Conservation (phyloP, 1,140 invertebrate genomes). For the Nasonia giraulti region DNA sequence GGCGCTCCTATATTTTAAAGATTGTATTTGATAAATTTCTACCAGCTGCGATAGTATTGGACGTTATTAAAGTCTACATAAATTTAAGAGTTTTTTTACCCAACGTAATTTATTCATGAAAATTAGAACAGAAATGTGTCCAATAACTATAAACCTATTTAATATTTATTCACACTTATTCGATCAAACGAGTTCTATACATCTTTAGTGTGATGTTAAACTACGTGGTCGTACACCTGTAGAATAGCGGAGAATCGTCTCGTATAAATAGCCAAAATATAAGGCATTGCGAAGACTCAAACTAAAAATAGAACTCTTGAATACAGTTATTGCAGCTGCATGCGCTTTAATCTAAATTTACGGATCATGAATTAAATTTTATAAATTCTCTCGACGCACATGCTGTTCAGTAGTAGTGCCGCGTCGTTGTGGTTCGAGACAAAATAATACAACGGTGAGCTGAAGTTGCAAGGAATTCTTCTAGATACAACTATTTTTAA, state of each 20-base stretch:
- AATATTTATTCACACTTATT: too few relatives aligned
- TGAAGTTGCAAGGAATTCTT: background rate
- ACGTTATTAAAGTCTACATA: too few relatives aligned
- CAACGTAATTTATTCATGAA: too few relatives aligned
- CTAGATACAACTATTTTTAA: background rate
- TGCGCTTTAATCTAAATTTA: slow-evolving; percentile 19
- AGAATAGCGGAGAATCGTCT: slow-evolving; percentile 2
- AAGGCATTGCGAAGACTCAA: background rate
- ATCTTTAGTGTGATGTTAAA: background rate
- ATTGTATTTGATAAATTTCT: too few relatives aligned
- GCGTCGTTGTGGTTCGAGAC: background rate
- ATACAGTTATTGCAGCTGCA: background rate
- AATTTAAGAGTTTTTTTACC: too few relatives aligned
- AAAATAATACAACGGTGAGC: background rate
- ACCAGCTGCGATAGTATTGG: too few relatives aligned
- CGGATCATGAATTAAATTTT: slow-evolving; percentile 5
- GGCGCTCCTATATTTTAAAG: too few relatives aligned
- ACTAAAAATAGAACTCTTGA: slow-evolving; percentile 14
- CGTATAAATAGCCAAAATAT: background rate
- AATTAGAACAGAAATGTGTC: too few relatives aligned
- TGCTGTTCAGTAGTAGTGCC: background rate
- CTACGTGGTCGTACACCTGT: background rate
- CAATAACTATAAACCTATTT: too few relatives aligned
- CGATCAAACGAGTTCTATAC: too few relatives aligned
- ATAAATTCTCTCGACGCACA: background rate